Base-by-base conservation (phyloP, 1,140 invertebrate species). In the Medauroidea extradentata region DNA sequence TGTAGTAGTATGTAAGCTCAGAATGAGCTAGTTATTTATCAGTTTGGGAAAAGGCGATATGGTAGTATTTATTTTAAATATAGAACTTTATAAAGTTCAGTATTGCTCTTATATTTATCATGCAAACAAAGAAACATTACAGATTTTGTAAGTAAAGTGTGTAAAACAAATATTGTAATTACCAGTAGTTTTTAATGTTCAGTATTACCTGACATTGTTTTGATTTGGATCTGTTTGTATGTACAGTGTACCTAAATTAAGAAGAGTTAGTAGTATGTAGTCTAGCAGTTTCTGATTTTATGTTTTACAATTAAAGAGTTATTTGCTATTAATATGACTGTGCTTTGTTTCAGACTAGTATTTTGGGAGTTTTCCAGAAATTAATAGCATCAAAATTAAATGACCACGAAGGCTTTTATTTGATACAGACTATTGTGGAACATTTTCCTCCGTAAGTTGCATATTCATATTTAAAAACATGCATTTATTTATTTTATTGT, bases 361-460 rank as follows among this genome's bases (percentile, higher is more conserved):
- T 98, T 59, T 74, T 99, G 9, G 96, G 95, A 19, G 88, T 98
- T 16, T 99, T 97, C 73, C 96, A 98, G 72, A 98, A 98, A 77
- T 76, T 99, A 59, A 94, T 98, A 64, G 91, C 94, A 3, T 97
- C 94, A 0, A 96, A 96, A 79, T 81, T 85, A 0, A 95, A 98
- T 70, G 96, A 99, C 76, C 93, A 98, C 66, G 94, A 98, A 79
- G 96, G 95, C 24, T 98, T 99, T 73, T 85, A 90, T 70, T 75
- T 99, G 1, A 81, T 99, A 23, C 90, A 95, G 73, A 84, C 81
- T 52, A 83, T 98, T 52, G 80, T 97, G 41, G 84, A 87, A 70
- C 79, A 93, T 69, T 81, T 89, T 65, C 83, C 85, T 57, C 75
- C 76, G 84, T 88, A 79, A 87, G 85, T 77, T 43, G 41, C 5